Base-by-base conservation (phyloP, 1,140 invertebrate species). In the Thrips palmi region DNA sequence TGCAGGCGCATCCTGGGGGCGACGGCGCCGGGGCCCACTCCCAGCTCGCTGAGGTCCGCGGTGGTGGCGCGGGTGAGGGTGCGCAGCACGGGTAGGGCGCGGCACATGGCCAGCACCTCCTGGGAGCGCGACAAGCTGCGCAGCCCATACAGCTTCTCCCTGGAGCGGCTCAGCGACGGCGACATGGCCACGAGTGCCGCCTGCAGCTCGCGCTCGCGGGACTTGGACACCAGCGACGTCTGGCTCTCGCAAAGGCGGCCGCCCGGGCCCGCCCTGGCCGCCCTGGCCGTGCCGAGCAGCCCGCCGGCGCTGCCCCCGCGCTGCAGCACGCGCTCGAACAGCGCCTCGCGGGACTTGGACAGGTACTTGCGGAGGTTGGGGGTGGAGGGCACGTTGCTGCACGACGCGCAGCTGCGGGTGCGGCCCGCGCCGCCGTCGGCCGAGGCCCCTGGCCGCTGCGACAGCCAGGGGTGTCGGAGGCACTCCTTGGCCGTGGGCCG, bases 341-440 rank as follows among this genome's bases (percentile, higher is more conserved):
- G 49, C 1, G 67, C 64, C 40, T 70, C 68, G 1, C 67, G 55
- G 0, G 67, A 69, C 42, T 69, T 70, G 11, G 66, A 69, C 15
- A 70, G 42, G 39, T 68, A 67, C 18, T 55, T 57, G 17, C 63
- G 53, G 0, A 65, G 51, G 22, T 44, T 38, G 37, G 15, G 15
- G 28, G 24, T 3, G 33, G n/a, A 2, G 44, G 34, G 14, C 47
- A 46, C n/a, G n/a, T n/a, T n/a, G n/a, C n/a, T n/a, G n/a, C n/a
- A n/a, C 29, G 47, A 42, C 55, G 59, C 3, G 54, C 60, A 39
- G 52, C 61, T 14, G 51, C 58, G 24, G 54, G 62, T 24, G 58
- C 4, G 56, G 55, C 0, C 53, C 54, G 3, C 46, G 53, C 2
- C 52, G 47, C 7, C 67, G 39, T 70, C 70, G 71, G 2, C 64